Evolutionary conservation across 2,888 invertebrate genomes (phyloP).

Genomic region (Cynaeus angustus): DNA sequence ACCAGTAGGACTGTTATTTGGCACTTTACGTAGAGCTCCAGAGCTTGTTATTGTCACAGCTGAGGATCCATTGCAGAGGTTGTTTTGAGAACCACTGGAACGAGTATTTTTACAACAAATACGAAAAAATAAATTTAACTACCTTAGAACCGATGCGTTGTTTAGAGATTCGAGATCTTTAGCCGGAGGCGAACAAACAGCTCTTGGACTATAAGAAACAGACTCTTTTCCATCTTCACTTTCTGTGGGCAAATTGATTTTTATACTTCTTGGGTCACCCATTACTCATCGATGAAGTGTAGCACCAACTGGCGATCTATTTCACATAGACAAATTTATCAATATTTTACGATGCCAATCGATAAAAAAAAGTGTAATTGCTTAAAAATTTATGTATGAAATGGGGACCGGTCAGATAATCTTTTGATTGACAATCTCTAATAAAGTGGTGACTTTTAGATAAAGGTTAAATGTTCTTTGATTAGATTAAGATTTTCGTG

Average conservation of each 20-base stretch:
- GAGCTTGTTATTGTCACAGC: conserved; percentile 69
- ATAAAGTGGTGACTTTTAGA: conserved; percentile 12
- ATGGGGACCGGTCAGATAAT: neutral
- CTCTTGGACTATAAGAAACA: conserved; percentile 60
- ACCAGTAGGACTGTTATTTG: conserved; percentile 82
- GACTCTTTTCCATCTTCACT: conserved; percentile 61
- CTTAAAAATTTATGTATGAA: neutral
- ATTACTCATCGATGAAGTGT: conserved; percentile 48
- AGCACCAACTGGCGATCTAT: conserved; percentile 20
- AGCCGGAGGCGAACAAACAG: conserved; percentile 69
- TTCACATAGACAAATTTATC: neutral
- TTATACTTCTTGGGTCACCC: conserved; percentile 70
- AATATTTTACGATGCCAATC: neutral
- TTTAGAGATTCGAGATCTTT: conserved; percentile 77
- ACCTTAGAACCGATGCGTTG: conserved; percentile 78
- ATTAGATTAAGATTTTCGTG: conserved; percentile 9
- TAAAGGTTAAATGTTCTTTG: conserved; percentile 14
- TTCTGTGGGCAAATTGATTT: conserved; percentile 73
- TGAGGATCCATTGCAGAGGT: conserved; percentile 81
- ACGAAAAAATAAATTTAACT: conserved; percentile 54
- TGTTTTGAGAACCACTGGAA: conserved; percentile 83
- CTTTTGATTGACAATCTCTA: conserved; percentile 3
- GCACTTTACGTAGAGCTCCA: conserved; percentile 77
- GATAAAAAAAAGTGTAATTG: neutral
- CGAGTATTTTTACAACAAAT: conserved; percentile 35